Conservation (phyloP, 2,797 vertebrate species). For the Dallia pectoralis region DNA sequence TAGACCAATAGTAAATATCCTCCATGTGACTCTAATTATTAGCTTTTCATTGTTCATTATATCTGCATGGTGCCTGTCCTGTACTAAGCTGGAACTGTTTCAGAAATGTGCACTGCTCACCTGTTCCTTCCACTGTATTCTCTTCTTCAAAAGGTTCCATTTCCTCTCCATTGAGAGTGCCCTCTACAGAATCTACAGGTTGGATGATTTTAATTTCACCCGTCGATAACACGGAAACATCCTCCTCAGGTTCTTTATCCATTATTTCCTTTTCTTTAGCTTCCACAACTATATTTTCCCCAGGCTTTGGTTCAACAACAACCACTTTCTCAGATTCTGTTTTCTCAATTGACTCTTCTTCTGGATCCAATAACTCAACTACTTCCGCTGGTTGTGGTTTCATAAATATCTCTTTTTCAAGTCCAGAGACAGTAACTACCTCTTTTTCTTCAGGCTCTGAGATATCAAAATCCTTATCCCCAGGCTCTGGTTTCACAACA, state of each 20-base stretch:
- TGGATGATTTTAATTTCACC: slow-evolving; percentile 56
- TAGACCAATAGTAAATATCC: slow-evolving; percentile 19
- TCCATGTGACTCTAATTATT: slow-evolving; percentile 41
- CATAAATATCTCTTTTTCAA: not conserved
- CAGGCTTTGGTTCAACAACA: slow-evolving; percentile 22
- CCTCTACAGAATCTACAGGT: slow-evolving; percentile 23
- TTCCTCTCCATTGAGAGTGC: slow-evolving; percentile 32
- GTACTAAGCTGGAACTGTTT: not conserved
- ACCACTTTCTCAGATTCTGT: not conserved
- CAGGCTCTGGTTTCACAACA: slow-evolving; percentile 1
- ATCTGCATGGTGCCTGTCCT: not conserved
- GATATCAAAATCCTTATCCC: slow-evolving; percentile 12
- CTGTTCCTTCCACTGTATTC: slow-evolving; percentile 30
- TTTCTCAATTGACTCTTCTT: not conserved
- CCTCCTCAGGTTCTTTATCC: slow-evolving; percentile 1
- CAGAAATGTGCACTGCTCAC: slow-evolving; percentile 30
- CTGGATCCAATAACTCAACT: slow-evolving; percentile 5
- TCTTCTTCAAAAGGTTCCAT: slow-evolving; percentile 25
- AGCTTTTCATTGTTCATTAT: slow-evolving; percentile 24
- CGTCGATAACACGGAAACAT: slow-evolving; percentile 42
- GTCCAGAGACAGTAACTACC: slow-evolving; percentile 3
- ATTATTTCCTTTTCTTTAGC: slow-evolving; percentile 13
- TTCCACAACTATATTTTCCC: slow-evolving; percentile 15
- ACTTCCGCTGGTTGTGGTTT: not conserved
- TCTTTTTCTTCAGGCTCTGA: not conserved